These are phyloP conservation scores for Garra rufa DNA, from an alignment of 2,113 vertebrate species.

Conservation along the genomic window DNA sequence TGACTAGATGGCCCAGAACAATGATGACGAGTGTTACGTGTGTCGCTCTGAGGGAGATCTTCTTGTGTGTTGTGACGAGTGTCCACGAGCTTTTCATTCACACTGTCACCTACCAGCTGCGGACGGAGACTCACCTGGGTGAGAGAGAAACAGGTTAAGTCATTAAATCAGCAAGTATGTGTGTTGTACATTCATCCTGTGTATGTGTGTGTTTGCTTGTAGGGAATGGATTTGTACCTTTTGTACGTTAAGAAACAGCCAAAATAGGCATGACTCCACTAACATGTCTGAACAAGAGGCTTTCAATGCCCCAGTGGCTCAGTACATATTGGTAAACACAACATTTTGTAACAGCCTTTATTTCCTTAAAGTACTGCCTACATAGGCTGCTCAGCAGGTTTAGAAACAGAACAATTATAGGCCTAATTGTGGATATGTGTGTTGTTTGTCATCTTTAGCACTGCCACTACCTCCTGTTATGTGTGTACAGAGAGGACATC, in stretches of 20 bases:
- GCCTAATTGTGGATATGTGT: no score
- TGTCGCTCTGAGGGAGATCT: no score
- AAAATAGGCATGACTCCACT: neutral
- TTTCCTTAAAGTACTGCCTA: neutral
- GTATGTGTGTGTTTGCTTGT: slow-evolving; percentile 37
- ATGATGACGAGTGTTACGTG: no score
- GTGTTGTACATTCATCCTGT: slow-evolving; percentile 3
- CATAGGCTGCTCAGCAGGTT: neutral
- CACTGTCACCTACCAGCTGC: no score
- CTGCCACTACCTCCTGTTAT: no score
- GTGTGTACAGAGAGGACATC: no score
- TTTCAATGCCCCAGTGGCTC: slow-evolving; percentile 47
- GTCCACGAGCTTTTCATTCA: no score
- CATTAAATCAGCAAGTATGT: neutral
- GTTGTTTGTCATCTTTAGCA: no score
- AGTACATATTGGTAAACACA: slow-evolving; percentile 64
- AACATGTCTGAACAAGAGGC: slow-evolving; percentile 23
- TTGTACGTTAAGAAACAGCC: slow-evolving; percentile 58
- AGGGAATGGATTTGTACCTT: slow-evolving; percentile 63
- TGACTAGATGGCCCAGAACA: no score
- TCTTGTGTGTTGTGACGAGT: no score
- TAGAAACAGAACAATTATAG: no score
- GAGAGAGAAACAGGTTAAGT: slow-evolving; percentile 37
- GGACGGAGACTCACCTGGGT: neutral
- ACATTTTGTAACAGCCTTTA: no score